Conservation (phyloP, 2,888 invertebrate species). For the Bibio marci region DNA sequence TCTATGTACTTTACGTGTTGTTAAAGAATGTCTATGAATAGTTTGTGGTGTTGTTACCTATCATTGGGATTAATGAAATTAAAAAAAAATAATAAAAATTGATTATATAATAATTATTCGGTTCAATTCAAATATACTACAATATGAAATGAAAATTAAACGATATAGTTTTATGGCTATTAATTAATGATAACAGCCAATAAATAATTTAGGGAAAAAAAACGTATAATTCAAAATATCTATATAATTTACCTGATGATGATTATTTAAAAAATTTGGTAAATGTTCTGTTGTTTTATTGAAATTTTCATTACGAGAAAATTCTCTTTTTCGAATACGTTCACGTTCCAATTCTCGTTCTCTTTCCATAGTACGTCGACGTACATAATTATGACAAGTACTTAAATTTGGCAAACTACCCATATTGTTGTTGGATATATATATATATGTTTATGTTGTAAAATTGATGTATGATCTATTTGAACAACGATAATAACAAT, state of each 20-base stretch:
- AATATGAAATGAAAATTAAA: too few relatives aligned
- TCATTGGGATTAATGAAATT: too few relatives aligned
- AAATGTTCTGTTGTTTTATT: constrained; percentile 17
- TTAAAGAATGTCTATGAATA: constrained; percentile 23
- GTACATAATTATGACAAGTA: constrained; percentile 29
- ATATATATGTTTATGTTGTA: background rate
- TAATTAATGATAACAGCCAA: too few relatives aligned
- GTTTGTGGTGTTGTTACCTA: constrained; percentile 9
- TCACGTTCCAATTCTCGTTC: constrained; percentile 19
- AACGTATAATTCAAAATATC: too few relatives aligned
- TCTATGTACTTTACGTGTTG: constrained; percentile 24
- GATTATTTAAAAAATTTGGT: constrained; percentile 10
- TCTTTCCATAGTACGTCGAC: constrained; percentile 23
- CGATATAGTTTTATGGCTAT: too few relatives aligned
- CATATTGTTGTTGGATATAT: constrained; percentile 24
- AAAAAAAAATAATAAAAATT: too few relatives aligned
- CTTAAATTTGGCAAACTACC: constrained; percentile 49
- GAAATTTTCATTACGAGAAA: constrained; percentile 2
- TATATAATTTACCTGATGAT: too few relatives aligned
- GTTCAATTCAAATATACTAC: too few relatives aligned
- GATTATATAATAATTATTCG: too few relatives aligned
- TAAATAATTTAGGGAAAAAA: too few relatives aligned
- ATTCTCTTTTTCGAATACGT: constrained; percentile 16
- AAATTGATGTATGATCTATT: too few relatives aligned
- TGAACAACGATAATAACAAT: too few relatives aligned